Conservation (phyloP, 1,140 invertebrate species). For the Drosophila micromelanica region DNA sequence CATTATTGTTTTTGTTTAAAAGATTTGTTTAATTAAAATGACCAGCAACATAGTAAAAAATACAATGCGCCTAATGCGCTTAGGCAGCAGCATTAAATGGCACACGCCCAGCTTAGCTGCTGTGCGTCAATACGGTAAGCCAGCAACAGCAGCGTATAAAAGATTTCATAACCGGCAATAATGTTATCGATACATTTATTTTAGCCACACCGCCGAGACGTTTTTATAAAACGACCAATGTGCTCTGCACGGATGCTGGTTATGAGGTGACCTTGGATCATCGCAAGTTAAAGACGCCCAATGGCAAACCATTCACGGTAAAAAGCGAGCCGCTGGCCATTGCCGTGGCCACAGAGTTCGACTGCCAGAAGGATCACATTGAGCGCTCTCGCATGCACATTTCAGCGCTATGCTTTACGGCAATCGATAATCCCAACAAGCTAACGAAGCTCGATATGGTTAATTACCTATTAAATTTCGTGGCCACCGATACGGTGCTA, state of each 20-base stretch:
- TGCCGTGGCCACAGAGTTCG: constrained; percentile 96
- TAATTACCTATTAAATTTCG: constrained; percentile 91
- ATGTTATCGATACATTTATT: constrained; percentile 17
- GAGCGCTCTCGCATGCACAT: constrained; percentile 94
- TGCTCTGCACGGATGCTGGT: constrained; percentile 87
- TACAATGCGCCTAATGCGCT: constrained; percentile 37
- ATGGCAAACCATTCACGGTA: constrained; percentile 91
- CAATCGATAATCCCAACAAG: constrained; percentile 95
- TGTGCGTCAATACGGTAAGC: constrained; percentile 61
- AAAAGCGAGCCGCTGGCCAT: constrained; percentile 94
- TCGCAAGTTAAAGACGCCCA: constrained; percentile 94
- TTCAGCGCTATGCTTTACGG: constrained; percentile 95
- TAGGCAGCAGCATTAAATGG: constrained; percentile 18
- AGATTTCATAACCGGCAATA: constrained; percentile 65
- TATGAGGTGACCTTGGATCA: constrained; percentile 93
- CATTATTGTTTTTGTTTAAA: not conserved
- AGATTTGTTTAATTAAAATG: constrained; percentile 36
- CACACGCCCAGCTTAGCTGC: not conserved
- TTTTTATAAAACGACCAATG: constrained; percentile 89
- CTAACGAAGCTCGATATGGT: constrained; percentile 91
- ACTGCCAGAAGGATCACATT: constrained; percentile 92
- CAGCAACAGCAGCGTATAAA: not conserved
- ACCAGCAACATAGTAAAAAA: constrained; percentile 27
- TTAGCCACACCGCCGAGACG: constrained; percentile 86
- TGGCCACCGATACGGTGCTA: constrained; percentile 95